phyloP scores from a whole-genome alignment of 2,888 invertebrate genomes.

The Macaria notata region DNA sequence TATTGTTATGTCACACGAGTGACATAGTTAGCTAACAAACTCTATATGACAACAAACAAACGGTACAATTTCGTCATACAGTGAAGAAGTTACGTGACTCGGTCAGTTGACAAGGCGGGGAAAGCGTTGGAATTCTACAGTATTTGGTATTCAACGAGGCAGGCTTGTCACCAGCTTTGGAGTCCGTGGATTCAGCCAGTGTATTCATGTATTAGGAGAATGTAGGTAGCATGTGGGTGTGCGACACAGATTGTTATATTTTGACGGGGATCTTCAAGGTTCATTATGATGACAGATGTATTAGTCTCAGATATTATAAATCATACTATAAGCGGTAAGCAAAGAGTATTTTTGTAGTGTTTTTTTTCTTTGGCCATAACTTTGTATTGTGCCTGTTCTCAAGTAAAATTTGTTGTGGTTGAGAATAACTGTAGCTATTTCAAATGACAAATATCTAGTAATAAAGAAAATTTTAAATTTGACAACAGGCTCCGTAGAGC shows the following conservation, averaged over 20 bases:
- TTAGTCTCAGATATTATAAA: no score
- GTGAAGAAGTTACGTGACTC: constrained; percentile 35
- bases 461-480: neutral
- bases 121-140: constrained; percentile 37
- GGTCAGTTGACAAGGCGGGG: constrained; percentile 34
- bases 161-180: constrained; percentile 7
- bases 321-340: no score
- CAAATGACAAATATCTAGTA: neutral
- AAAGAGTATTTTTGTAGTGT: no score
- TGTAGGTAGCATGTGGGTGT: constrained; percentile 2
- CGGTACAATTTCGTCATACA: constrained; percentile 49
- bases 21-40: constrained; percentile 52
- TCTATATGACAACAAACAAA: constrained; percentile 33
- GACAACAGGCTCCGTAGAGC: constrained; percentile 14
- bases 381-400: no score
- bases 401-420: no score
- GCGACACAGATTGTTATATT: neutral
- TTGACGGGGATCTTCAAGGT: no score
- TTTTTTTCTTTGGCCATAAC: no score
- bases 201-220: neutral
- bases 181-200: neutral
- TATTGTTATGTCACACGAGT: constrained; percentile 47
- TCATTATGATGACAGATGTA: no score
- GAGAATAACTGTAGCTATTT: neutral
- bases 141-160: constrained; percentile 22